Conservation (phyloP, 2,113 vertebrate genomes). For the Malaclemys terrapin region DNA sequence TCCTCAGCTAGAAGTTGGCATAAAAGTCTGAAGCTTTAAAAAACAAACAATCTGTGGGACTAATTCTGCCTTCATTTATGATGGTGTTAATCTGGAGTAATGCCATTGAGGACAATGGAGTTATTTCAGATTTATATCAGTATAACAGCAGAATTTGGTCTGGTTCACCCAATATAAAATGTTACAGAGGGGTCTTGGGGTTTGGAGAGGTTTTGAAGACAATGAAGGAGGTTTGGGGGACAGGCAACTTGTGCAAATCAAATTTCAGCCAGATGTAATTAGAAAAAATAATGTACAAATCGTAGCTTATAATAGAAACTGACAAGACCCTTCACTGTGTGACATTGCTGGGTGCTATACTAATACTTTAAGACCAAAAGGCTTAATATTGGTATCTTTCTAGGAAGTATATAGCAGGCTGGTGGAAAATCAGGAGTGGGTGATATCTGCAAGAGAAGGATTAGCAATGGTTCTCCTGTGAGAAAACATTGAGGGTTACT, state of each 20-base stretch:
- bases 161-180: neutral
- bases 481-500: neutral
- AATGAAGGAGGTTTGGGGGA: neutral
- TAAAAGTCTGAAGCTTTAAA: neutral
- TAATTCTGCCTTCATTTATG: neutral
- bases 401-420: neutral
- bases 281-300: neutral
- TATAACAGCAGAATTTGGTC: neutral
- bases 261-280: neutral
- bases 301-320: neutral
- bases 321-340: neutral
- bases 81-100: neutral
- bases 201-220: neutral
- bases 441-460: neutral
- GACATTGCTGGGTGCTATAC: neutral
- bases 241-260: neutral
- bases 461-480: neutral
- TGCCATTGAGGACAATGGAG: neutral
- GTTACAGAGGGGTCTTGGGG: neutral
- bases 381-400: neutral
- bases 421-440: conserved; percentile 12
- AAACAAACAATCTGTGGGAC: neutral
- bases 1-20: neutral
- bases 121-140: neutral
- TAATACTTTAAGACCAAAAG: conserved; percentile 5